Evolutionary conservation across 2,113 vertebrate species (phyloP).

Genomic region (Oreochromis aureus): DNA sequence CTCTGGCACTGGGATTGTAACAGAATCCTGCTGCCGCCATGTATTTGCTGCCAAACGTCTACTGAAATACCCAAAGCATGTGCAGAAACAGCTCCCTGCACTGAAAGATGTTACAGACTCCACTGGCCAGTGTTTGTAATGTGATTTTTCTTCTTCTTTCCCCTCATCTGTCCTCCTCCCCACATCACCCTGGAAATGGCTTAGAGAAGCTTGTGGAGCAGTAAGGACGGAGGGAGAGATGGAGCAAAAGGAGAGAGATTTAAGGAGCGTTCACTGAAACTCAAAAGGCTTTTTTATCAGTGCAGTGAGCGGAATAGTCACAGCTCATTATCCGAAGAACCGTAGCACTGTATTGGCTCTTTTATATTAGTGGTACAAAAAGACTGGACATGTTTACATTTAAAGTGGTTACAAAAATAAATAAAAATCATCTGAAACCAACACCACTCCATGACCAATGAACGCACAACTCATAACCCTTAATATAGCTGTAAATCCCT

Average conservation of each 20-base stretch:
- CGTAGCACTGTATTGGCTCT: neutral
- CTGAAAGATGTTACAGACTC: neutral
- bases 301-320: neutral
- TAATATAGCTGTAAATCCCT: neutral
- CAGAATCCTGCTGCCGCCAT: neutral
- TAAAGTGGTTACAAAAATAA: neutral
- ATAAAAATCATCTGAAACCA: neutral
- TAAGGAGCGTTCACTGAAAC: neutral
- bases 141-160: conserved; percentile 5
- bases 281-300: neutral
- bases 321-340: neutral
- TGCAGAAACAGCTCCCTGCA: neutral
- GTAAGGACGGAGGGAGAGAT: neutral
- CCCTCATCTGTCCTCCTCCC: conserved; percentile 4
- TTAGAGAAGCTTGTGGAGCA: conserved; percentile 17
- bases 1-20: conserved; percentile 4
- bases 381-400: neutral
- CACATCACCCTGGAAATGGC: conserved; percentile 32
- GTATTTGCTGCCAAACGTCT: neutral
- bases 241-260: neutral
- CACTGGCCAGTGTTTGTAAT: neutral
- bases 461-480: neutral
- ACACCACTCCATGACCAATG: neutral
- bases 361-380: neutral
- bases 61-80: conserved; percentile 15